Base-by-base conservation (phyloP, 92 coral and sea anemone genomes). In the Anthopleura xanthogrammica region DNA sequence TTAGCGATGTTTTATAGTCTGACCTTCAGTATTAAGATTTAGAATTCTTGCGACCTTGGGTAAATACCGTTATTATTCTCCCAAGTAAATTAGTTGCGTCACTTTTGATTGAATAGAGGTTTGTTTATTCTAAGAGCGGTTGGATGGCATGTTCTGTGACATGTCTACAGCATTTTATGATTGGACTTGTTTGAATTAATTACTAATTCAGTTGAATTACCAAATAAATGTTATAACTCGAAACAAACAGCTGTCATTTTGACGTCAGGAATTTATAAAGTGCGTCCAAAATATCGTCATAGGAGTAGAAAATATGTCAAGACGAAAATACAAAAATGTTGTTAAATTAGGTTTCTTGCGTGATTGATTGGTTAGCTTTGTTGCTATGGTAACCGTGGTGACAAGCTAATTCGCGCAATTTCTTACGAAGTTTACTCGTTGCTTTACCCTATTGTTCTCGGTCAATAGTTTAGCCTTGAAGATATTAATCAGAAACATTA, bases 301-400 rank as follows among this genome's bases (percentile, higher is more conserved):
- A 22, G 11, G 23, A 68, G 42, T 42, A 13, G 58, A 36, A 68
- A 68, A 68, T 4, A 29, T 68, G 4, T 68, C 13, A 0, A 0
- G 10, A 68, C 2, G 16, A 68, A 24, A 9, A 23, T 29, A 5
- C 14, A 11, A 23, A 1, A 23, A 68, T 16, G 17, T 20, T 23
- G 70, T 68, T 36, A 2, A 12, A 36, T 68, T 36, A 68, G 41
- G 41, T 29, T 68, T 36, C 16, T 29, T 68, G 74, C 17, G 74
- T 36, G 74, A 68, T 68, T 68, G 74, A 68, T 12, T 24, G 46
- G 29, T 16, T 2, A 13, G 46, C 74, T 68, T 68, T 68, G 74
- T 36, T 68, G 41, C 74, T 22, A 68, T 68, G 42, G 74, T 68
- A 68, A 68, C 74, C 74, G 70, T 36, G 42, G 13, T 68, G 74